phyloP scores from a whole-genome alignment of 2,113 vertebrate species.

The Pangasianodon gigas region DNA sequence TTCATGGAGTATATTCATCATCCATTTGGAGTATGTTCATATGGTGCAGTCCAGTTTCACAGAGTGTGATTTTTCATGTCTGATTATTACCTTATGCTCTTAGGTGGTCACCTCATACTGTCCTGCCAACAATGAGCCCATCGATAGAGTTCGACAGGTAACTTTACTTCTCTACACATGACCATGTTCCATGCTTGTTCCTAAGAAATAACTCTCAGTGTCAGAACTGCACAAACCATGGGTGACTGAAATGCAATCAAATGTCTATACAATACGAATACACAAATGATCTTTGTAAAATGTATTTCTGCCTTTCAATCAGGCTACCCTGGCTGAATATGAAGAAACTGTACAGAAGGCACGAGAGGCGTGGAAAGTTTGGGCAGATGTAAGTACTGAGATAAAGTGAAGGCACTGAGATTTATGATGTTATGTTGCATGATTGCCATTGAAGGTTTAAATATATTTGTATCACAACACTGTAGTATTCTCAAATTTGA shows the following conservation, averaged over 20 bases:
- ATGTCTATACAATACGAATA: not conserved
- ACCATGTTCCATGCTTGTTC: not conserved
- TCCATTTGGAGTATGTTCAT: not conserved
- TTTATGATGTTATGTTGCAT: not conserved
- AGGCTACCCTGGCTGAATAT: slow-evolving; percentile 91
- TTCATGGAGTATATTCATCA: not conserved
- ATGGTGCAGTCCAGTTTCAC: not conserved
- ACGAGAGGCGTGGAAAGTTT: slow-evolving; percentile 90
- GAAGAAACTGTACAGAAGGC: slow-evolving; percentile 91
- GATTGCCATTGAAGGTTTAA: not conserved
- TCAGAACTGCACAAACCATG: accelerated
- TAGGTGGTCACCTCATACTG: slow-evolving; percentile 89
- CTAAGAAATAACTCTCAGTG: slow-evolving; percentile 4
- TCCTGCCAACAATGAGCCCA: slow-evolving; percentile 91
- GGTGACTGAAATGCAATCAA: not conserved
- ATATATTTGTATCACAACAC: not conserved
- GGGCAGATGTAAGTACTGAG: slow-evolving; percentile 86
- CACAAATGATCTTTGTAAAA: not conserved
- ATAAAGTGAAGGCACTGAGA: not conserved
- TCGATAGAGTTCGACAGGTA: slow-evolving; percentile 91
- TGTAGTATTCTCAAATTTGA: not conserved
- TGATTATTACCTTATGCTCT: slow-evolving; percentile 3
- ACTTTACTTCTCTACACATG: not conserved
- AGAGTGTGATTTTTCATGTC: not conserved
- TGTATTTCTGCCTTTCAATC: slow-evolving; percentile 31